phyloP scores from a whole-genome alignment of 2,113 vertebrate genomes.

The Macrotus californicus region DNA sequence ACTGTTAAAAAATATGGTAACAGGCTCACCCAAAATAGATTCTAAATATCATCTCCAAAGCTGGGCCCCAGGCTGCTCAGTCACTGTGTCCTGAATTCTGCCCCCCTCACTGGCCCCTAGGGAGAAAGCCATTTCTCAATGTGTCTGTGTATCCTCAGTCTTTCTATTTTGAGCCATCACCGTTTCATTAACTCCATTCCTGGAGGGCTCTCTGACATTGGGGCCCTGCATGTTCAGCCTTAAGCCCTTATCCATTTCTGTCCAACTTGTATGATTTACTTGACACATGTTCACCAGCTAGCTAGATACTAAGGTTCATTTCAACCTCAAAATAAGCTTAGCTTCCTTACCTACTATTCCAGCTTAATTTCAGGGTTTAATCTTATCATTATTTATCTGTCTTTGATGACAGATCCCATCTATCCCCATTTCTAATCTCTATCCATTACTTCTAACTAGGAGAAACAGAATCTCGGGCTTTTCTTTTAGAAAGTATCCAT shows the following conservation, averaged over 20 bases:
- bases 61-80: background rate
- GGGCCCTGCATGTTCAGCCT: background rate
- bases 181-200: background rate
- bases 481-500: background rate
- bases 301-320: background rate
- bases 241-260: background rate
- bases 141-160: background rate
- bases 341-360: background rate
- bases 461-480: background rate
- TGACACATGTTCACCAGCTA: background rate
- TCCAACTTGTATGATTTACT: background rate
- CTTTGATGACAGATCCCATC: background rate
- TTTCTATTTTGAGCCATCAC: background rate
- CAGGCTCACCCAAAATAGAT: background rate
- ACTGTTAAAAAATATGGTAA: background rate
- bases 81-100: background rate
- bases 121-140: background rate
- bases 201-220: background rate
- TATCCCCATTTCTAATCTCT: background rate
- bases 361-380: background rate
- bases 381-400: background rate
- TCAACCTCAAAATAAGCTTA: constrained; percentile 12
- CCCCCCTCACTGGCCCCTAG: background rate
- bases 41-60: background rate
- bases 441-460: background rate